These are phyloP conservation scores for Sakesphorus luctuosus DNA, from an alignment of 2,113 vertebrate genomes.

Conservation along the genomic window DNA sequence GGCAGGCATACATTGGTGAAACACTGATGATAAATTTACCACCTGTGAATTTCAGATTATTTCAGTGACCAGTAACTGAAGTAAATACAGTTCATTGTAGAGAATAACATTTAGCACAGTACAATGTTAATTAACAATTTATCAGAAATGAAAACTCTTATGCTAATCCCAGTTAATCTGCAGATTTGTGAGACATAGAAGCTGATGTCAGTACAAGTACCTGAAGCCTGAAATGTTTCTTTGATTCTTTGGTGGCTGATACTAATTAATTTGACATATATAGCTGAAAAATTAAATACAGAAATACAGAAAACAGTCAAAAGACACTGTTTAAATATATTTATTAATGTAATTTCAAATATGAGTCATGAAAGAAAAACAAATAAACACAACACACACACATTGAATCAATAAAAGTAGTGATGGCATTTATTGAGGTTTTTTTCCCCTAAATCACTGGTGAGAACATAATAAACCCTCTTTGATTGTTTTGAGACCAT, in stretches of 20 bases:
- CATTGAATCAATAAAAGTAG: neutral
- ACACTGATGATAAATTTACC: neutral
- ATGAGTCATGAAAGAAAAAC: neutral
- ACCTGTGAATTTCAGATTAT: neutral
- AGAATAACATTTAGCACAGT: neutral
- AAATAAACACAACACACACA: neutral
- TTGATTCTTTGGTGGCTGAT: neutral
- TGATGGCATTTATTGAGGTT: fast-evolving
- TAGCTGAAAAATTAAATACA: neutral
- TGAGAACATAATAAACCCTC: neutral
- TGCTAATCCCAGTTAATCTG: neutral
- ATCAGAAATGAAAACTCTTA: neutral
- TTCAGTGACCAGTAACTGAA: neutral
- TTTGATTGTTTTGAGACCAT: neutral
- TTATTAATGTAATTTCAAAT: neutral
- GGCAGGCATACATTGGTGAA: neutral
- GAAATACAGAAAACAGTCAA: neutral
- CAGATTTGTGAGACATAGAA: neutral
- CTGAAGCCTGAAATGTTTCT: neutral
- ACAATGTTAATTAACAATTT: neutral
- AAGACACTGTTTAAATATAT: neutral
- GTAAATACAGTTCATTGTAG: neutral
- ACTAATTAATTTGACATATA: neutral
- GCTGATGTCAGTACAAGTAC: neutral
- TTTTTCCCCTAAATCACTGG: neutral